Percentiles rank a stretch among this genome's conserved stretches.
These are phyloP conservation scores for Numenius phaeopus DNA, from an alignment of 2,797 vertebrate genomes.

Conservation along the genomic window DNA sequence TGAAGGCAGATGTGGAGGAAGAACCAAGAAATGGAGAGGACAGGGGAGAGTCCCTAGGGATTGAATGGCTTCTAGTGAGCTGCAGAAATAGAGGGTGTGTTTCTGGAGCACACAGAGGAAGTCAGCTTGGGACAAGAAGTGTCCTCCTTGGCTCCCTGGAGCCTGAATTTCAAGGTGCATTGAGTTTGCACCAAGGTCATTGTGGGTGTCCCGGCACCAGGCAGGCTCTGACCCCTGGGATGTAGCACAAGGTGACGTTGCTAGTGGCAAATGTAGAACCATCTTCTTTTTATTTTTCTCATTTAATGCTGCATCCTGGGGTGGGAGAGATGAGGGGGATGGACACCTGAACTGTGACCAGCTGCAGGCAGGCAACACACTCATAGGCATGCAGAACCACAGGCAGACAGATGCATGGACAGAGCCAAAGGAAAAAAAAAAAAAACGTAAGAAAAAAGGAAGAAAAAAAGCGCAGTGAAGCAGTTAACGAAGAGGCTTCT, in stretches of 20 bases:
- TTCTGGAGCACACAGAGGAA: background rate
- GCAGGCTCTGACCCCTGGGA: background rate
- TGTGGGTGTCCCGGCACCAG: background rate
- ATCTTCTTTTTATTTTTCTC: background rate
- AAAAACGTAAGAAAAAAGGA: too few relatives aligned
- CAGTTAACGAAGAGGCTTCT: background rate
- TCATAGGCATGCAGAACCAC: background rate
- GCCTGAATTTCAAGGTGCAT: background rate
- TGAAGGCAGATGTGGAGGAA: background rate
- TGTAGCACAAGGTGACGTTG: background rate
- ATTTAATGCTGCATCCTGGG: background rate
- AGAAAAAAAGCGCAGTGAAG: background rate
- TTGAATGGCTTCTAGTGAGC: background rate
- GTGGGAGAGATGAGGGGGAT: background rate
- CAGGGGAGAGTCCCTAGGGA: background rate
- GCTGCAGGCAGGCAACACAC: background rate
- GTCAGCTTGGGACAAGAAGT: background rate
- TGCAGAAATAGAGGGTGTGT: fast-evolving
- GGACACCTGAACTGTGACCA: background rate
- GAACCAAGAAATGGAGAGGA: background rate
- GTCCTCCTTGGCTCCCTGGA: background rate
- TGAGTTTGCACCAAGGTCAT: fast-evolving
- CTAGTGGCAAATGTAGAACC: fast-evolving
- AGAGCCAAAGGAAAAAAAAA: background rate
- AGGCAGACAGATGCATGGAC: background rate